Conservation (phyloP, 2,113 vertebrate genomes). For the Monopterus albus region DNA sequence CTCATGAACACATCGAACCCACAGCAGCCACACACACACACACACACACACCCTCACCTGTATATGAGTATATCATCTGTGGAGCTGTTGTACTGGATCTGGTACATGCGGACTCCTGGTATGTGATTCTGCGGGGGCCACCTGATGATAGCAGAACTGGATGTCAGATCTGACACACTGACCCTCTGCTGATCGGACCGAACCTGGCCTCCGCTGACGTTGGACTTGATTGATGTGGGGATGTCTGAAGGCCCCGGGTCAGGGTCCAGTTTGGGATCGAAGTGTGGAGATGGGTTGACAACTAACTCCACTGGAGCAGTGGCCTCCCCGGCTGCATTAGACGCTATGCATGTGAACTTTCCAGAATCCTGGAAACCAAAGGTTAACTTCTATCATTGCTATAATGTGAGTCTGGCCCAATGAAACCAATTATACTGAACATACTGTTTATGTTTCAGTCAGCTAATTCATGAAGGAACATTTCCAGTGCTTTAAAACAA, state of each 20-base stretch:
- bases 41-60: constrained; percentile 66
- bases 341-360: constrained; percentile 85
- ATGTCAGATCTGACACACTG: constrained; percentile 79
- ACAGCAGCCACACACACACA: not conserved
- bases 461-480: not conserved
- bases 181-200: constrained; percentile 79
- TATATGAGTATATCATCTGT: constrained; percentile 85
- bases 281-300: constrained; percentile 85
- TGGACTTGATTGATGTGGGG: constrained; percentile 86
- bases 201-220: constrained; percentile 76
- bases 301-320: constrained; percentile 83
- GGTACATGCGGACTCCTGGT: constrained; percentile 87
- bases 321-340: constrained; percentile 85
- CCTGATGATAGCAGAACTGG: constrained; percentile 77
- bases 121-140: constrained; percentile 86
- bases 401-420: not conserved
- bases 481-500: not conserved
- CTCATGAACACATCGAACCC: too few species aligned
- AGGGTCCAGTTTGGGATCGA: constrained; percentile 80
- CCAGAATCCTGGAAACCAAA: constrained; percentile 77
- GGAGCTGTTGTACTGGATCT: constrained; percentile 89
- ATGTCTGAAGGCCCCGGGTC: constrained; percentile 87
- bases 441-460: not conserved
- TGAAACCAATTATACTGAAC: not conserved
- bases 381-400: not conserved